Evolutionary conservation across 2,888 invertebrate species (phyloP).

Genomic region (Tenthredo notha): DNA sequence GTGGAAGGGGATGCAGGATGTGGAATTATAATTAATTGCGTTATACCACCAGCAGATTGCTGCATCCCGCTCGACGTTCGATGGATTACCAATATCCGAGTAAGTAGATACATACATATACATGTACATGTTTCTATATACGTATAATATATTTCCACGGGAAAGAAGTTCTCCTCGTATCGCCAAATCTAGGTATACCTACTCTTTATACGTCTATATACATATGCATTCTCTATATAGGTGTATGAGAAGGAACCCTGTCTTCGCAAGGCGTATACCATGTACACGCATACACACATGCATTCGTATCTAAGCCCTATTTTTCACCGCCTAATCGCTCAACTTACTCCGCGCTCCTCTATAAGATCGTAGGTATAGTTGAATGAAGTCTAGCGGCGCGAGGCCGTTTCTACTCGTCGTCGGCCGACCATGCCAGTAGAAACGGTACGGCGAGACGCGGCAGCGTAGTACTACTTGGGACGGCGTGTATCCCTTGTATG

Average conservation of each 20-base stretch:
- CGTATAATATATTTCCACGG: background rate
- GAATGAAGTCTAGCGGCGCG: background rate
- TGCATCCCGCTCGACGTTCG: slow-evolving; percentile 33
- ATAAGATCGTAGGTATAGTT: background rate
- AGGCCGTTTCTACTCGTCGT: background rate
- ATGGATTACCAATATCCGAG: slow-evolving; percentile 43
- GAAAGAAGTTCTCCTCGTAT: slow-evolving; percentile 8
- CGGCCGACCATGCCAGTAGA: background rate
- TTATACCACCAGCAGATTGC: slow-evolving; percentile 42
- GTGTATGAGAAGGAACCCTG: background rate
- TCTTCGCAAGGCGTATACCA: background rate
- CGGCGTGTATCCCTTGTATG: background rate
- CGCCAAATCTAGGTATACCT: background rate
- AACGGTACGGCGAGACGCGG: background rate
- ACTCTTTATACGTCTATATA: background rate
- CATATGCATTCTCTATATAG: background rate
- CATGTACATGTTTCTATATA: background rate
- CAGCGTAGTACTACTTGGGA: background rate
- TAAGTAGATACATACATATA: background rate
- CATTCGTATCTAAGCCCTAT: background rate
- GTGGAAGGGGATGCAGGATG: slow-evolving; percentile 21
- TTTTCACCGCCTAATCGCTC: background rate
- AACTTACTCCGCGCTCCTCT: background rate
- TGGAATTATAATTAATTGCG: slow-evolving; percentile 48
- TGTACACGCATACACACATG: background rate